Conservation (phyloP, 2,888 invertebrate genomes). For the Cosmia trapezina region DNA sequence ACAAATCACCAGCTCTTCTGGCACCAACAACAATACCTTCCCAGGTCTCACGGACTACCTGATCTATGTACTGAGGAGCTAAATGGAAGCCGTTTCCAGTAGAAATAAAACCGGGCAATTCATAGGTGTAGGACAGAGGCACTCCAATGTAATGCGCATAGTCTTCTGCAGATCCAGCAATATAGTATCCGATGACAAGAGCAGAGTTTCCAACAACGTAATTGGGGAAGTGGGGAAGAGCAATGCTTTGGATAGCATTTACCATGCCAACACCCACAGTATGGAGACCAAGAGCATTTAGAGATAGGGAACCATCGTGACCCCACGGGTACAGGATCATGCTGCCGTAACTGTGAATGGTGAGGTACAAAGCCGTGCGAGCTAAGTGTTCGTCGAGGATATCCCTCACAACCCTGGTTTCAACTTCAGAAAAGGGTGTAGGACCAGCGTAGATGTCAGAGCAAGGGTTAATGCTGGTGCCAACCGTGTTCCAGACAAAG, state of each 20-base stretch:
- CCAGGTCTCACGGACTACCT: conserved; percentile 91
- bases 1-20: conserved; percentile 76
- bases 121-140: conserved; percentile 91
- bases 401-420: conserved; percentile 91
- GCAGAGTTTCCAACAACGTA: conserved; percentile 90
- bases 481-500: conserved; percentile 92
- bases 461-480: conserved; percentile 90
- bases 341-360: conserved; percentile 94
- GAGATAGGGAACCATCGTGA: conserved; percentile 88
- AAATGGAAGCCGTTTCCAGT: conserved; percentile 89
- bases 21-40: conserved; percentile 89
- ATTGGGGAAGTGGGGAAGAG: conserved; percentile 77
- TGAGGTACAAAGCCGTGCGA: conserved; percentile 92
- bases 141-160: conserved; percentile 91
- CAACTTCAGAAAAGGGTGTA: conserved; percentile 92
- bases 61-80: conserved; percentile 88
- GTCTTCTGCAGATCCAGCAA: conserved; percentile 92
- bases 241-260: conserved; percentile 77
- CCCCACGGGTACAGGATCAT: conserved; percentile 93
- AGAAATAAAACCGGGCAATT: conserved; percentile 90
- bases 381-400: conserved; percentile 87
- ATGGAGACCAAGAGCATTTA: conserved; percentile 85
- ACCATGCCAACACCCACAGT: conserved; percentile 81
- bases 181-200: conserved; percentile 87
- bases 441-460: conserved; percentile 91